Conservation (phyloP, 1,140 invertebrate species). For the Charaxes varanes region DNA sequence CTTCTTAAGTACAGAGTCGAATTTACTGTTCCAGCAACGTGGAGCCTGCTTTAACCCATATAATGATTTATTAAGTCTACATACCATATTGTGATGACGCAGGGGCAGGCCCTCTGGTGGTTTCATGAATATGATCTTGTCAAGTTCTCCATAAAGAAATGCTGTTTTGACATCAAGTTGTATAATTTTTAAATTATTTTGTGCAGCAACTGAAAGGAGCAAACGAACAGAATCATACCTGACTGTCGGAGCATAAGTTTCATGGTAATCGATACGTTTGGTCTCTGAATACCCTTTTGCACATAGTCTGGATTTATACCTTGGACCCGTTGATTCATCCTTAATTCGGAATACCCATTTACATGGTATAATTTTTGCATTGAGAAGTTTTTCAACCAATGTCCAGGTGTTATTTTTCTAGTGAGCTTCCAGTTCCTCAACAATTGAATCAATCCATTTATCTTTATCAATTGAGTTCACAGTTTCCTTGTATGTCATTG, state of each 20-base stretch:
- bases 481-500: no score
- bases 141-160: constrained; percentile 29
- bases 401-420: no score
- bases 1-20: constrained; percentile 29
- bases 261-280: no score
- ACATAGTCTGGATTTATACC: constrained; percentile 25
- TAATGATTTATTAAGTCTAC: constrained; percentile 45
- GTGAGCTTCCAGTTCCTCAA: no score
- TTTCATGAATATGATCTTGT: constrained; percentile 31
- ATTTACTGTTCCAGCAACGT: constrained; percentile 42
- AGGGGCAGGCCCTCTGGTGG: constrained; percentile 25
- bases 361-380: constrained; percentile 34
- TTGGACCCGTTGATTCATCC: constrained; percentile 22
- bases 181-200: constrained; percentile 25
- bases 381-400: constrained; percentile 29
- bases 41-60: constrained; percentile 61
- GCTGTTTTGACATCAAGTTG: constrained; percentile 34
- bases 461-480: background rate
- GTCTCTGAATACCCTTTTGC: no score
- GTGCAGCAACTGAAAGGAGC: constrained; percentile 16
- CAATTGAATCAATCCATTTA: no score
- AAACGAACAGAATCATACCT: constrained; percentile 10
- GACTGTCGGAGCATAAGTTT: background rate
- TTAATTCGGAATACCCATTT: constrained; percentile 55
- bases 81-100: constrained; percentile 23